Percentiles rank a stretch among this genome's conserved stretches.
These are phyloP conservation scores for Margaritifera margaritifera DNA, from an alignment of 2,888 invertebrate species.

Conservation along the genomic window DNA sequence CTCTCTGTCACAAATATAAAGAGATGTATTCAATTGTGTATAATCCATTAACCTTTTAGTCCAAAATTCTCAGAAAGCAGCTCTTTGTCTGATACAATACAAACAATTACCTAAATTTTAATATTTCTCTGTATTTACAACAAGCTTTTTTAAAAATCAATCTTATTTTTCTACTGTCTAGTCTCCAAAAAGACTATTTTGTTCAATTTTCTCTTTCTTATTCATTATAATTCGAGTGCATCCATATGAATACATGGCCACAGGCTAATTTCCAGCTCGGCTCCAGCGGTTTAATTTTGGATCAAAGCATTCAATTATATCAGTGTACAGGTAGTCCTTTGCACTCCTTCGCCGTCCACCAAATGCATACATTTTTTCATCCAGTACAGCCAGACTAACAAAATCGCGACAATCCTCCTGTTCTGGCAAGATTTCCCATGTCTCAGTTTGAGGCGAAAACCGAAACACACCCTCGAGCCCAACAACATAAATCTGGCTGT, in stretches of 20 bases:
- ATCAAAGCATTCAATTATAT: slow-evolving; percentile 62
- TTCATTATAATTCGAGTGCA: slow-evolving; percentile 61
- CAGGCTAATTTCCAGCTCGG: slow-evolving; percentile 53
- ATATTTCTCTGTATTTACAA: too few relatives aligned
- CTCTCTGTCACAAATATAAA: too few relatives aligned
- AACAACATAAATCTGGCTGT: slow-evolving; percentile 60
- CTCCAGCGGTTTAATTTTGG: slow-evolving; percentile 54
- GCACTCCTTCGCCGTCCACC: slow-evolving; percentile 64
- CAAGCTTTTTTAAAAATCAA: too few relatives aligned
- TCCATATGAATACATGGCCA: slow-evolving; percentile 66
- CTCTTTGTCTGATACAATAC: too few relatives aligned
- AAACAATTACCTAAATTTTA: too few relatives aligned
- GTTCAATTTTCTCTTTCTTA: slow-evolving; percentile 5
- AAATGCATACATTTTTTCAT: slow-evolving; percentile 62
- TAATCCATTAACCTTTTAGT: too few relatives aligned
- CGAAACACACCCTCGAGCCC: slow-evolving; percentile 65
- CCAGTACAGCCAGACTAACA: slow-evolving; percentile 63
- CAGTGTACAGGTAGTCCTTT: slow-evolving; percentile 63
- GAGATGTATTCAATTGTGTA: too few relatives aligned
- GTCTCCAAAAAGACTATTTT: too few relatives aligned
- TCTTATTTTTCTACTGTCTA: too few relatives aligned
- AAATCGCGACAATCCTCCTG: slow-evolving; percentile 63
- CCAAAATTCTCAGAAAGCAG: too few relatives aligned
- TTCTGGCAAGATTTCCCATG: slow-evolving; percentile 61
- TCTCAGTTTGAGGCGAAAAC: slow-evolving; percentile 51